Conservation (phyloP, 2,888 invertebrate species). For the Capitulum mitella region DNA sequence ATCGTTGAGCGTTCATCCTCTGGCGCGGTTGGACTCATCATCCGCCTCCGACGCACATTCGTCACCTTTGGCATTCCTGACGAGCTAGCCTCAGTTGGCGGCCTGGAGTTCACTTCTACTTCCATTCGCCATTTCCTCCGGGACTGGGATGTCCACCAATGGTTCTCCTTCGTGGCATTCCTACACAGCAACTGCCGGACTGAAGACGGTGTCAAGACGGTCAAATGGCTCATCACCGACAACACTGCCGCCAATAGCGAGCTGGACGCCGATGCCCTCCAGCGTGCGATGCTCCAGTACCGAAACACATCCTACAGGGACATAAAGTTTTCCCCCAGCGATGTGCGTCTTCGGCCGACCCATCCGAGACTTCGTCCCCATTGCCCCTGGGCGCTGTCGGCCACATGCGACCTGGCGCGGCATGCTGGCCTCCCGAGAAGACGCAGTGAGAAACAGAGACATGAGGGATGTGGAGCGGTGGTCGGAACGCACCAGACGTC, state of each 20-base stretch:
- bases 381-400: slow-evolving; percentile 25
- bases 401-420: slow-evolving; percentile 26
- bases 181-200: slow-evolving; percentile 29
- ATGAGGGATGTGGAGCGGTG: not conserved
- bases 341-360: slow-evolving; percentile 30
- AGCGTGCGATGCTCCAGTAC: slow-evolving; percentile 29
- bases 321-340: slow-evolving; percentile 27
- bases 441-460: slow-evolving; percentile 27
- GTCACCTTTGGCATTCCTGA: slow-evolving; percentile 27
- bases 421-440: slow-evolving; percentile 14
- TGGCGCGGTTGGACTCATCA: slow-evolving; percentile 26
- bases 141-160: slow-evolving; percentile 25
- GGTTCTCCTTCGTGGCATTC: slow-evolving; percentile 26
- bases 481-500: not conserved
- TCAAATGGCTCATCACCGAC: slow-evolving; percentile 27
- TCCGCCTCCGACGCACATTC: slow-evolving; percentile 7
- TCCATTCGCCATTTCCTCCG: slow-evolving; percentile 24
- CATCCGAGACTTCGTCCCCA: slow-evolving; percentile 29
- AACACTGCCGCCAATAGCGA: slow-evolving; percentile 25
- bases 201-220: slow-evolving; percentile 27
- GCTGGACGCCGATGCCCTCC: slow-evolving; percentile 27
- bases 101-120: slow-evolving; percentile 27
- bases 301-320: slow-evolving; percentile 29
- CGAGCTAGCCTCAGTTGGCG: slow-evolving; percentile 29
- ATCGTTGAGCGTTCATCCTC: slow-evolving; percentile 13